Base-by-base conservation (phyloP, 2,888 invertebrate genomes). In the Tenthredo scrophulariae region DNA sequence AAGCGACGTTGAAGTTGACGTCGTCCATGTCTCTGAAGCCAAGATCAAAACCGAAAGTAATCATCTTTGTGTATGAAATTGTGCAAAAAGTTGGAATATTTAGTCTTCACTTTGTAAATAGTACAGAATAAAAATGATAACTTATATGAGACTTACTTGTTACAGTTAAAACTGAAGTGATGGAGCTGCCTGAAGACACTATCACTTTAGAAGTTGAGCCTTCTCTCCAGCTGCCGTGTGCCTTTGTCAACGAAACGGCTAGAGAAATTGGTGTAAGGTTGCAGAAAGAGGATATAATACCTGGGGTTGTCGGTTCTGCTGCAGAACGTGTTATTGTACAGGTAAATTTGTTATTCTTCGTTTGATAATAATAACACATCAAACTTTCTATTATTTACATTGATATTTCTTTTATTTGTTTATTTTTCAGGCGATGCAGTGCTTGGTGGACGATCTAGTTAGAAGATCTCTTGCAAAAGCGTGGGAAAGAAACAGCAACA, bases 251-350 rank as follows among this genome's bases (percentile, higher is more conserved):
- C 85, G 93, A 94, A 87, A 91, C 92, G 37, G 92, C 94, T 3
- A 91, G 94, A 79, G 93, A 94, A 87, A 92, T 93, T 62, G 94
- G 94, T 2, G 89, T 94, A 46, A 90, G 93, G 84, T 90, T 95
- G 67, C 91, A 90, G 87, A 90, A 93, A 26, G 95, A 95, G 87
- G 94, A 94, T 90, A 92, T 95, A 58, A 86, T 91, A 43, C 93
- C 94, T 4, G 94, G 93, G 15, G 92, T 95, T 5, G 87, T 91
- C 50, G 93, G 94, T 88, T 93, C 93, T 87, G 92, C 93, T 62
- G 92, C 94, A n/a, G 94, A 94, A 88, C 86, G 91, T 82, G 87
- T 92, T 72, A 84, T 70, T 40, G 58, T 50, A 7, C 33, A 79
- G 84, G 75, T 62, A 67, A 43, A 37, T 26, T 43, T 33, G 74